Conservation (phyloP, 1,140 invertebrate genomes). For the Colletes gigas region DNA sequence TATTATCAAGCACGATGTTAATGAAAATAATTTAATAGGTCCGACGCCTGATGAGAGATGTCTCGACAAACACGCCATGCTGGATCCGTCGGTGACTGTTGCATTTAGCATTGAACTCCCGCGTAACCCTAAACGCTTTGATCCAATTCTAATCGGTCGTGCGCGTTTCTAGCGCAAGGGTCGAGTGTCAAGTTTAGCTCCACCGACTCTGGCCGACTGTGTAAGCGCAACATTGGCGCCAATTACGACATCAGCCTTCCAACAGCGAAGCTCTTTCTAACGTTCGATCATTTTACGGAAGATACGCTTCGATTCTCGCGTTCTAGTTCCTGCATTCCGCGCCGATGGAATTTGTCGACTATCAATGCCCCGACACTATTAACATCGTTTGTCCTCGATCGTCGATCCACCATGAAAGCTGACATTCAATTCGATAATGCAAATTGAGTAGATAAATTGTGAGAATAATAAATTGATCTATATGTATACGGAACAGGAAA, state of each 20-base stretch:
- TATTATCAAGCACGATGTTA: too few species aligned
- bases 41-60: too few species aligned
- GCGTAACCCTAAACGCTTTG: slow-evolving; percentile 49
- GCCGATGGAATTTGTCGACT: neutral
- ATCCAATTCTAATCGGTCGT: slow-evolving; percentile 57
- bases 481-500: too few species aligned
- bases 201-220: slow-evolving; percentile 34
- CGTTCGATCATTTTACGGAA: slow-evolving; percentile 6
- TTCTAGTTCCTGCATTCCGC: slow-evolving; percentile 2
- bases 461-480: neutral
- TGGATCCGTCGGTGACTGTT: slow-evolving; percentile 9
- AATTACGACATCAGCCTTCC: slow-evolving; percentile 15
- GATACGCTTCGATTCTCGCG: too few species aligned
- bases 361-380: too few species aligned
- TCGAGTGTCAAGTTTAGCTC: slow-evolving; percentile 60
- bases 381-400: neutral
- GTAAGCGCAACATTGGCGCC: slow-evolving; percentile 29
- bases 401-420: neutral
- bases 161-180: slow-evolving; percentile 48
- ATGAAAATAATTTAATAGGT: too few species aligned
- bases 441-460: neutral
- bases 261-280: neutral
- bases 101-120: slow-evolving; percentile 51
- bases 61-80: neutral
- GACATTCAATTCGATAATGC: neutral